Evolutionary conservation across 1,140 invertebrate species (phyloP).

Genomic region (Parapsyche elsis): DNA sequence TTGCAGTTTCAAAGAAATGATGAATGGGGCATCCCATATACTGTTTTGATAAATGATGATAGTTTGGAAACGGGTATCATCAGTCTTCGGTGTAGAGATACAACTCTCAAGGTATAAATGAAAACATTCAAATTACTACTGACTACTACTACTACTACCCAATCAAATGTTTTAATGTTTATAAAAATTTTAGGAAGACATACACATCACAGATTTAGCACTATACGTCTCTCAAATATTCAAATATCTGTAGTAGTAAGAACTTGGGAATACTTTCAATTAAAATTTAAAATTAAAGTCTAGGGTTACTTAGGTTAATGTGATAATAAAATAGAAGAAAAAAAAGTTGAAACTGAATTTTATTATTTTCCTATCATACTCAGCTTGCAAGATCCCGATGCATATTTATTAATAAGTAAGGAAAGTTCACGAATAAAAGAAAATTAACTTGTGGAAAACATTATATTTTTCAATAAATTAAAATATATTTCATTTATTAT

Average conservation of each 20-base stretch:
- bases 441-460: no score
- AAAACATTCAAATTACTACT: no score
- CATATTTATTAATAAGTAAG: no score
- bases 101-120: constrained; percentile 69
- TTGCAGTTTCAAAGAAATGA: constrained; percentile 65
- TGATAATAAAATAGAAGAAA: no score
- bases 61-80: constrained; percentile 80
- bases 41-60: constrained; percentile 72
- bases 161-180: no score
- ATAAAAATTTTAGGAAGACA: constrained; percentile 67
- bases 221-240: neutral
- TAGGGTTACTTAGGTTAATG: no score
- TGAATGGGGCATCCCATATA: constrained; percentile 75
- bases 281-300: no score
- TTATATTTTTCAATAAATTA: constrained; percentile 19
- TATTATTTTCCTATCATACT: no score
- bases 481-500: constrained; percentile 30
- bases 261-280: no score
- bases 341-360: no score
- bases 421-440: neutral
- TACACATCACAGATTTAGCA: constrained; percentile 63
- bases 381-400: no score
- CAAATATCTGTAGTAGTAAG: neutral
- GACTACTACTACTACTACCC: no score
- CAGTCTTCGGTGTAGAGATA: constrained; percentile 77